Percentiles rank a stretch among this genome's conserved stretches.
These are phyloP conservation scores for Lagorchestes hirsutus DNA, from an alignment of 2,797 vertebrate species.

Conservation along the genomic window DNA sequence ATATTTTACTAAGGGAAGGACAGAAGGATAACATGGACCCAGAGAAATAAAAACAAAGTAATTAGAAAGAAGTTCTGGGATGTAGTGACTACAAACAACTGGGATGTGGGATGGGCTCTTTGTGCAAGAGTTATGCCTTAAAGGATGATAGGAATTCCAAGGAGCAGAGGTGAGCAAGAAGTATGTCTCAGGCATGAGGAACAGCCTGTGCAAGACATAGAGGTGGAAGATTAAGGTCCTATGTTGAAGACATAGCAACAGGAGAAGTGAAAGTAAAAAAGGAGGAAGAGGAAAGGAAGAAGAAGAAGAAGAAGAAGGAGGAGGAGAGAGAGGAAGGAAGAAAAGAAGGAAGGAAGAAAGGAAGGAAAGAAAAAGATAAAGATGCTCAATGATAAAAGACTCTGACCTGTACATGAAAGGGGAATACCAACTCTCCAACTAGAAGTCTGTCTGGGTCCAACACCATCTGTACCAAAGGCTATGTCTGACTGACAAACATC, in stretches of 20 bases:
- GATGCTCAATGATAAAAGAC: not conserved
- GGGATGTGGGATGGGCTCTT: not conserved
- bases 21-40: not conserved
- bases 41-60: not conserved
- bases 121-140: not conserved
- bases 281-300: not conserved
- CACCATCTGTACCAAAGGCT: not conserved
- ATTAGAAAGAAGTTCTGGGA: not conserved
- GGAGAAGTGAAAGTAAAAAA: not conserved
- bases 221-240: not conserved
- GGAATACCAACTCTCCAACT: rapidly evolving
- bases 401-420: not conserved
- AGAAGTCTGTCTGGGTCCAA: not conserved
- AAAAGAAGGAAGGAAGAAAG: not conserved
- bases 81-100: not conserved
- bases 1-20: not conserved
- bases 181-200: not conserved
- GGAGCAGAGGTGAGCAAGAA: not conserved
- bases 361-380: not conserved
- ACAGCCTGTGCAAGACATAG: not conserved
- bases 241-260: not conserved
- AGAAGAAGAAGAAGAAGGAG: not conserved
- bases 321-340: not conserved
- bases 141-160: not conserved
- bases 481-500: rapidly evolving